Conservation (phyloP, 2,113 vertebrate genomes). For the Scartelaos histophorus region DNA sequence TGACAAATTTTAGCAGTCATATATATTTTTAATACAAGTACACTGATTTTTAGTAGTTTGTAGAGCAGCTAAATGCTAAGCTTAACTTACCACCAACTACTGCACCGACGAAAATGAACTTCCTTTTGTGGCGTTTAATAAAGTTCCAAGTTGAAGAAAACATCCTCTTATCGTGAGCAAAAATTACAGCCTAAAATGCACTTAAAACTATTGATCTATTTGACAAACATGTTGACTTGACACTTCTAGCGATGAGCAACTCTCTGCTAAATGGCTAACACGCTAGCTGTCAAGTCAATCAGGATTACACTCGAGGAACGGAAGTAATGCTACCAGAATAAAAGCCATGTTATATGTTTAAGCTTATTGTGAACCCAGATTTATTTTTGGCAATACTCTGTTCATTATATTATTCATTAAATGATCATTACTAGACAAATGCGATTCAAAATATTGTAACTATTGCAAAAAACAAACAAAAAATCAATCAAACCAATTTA, state of each 20-base stretch:
- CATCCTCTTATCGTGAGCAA: slow-evolving; percentile 69
- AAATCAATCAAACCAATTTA: not conserved
- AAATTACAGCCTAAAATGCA: not conserved
- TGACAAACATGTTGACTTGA: slow-evolving; percentile 30
- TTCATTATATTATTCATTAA: not conserved
- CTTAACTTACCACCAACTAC: slow-evolving; percentile 83
- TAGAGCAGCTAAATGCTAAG: slow-evolving; percentile 26
- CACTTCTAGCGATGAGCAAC: slow-evolving; percentile 13
- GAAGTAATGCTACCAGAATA: slow-evolving; percentile 4
- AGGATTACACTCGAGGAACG: fast-evolving
- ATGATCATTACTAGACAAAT: not conserved
- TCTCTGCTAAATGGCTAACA: slow-evolving; percentile 7
- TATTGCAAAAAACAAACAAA: not conserved
- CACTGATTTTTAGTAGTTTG: not conserved
- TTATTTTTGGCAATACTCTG: not conserved
- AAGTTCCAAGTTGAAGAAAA: slow-evolving; percentile 88
- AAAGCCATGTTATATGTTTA: slow-evolving; percentile 6
- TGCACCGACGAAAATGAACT: slow-evolving; percentile 87
- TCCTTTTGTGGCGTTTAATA: slow-evolving; percentile 91
- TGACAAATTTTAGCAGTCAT: too few species aligned
- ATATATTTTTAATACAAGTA: not conserved
- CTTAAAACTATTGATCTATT: not conserved
- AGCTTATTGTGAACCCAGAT: not conserved
- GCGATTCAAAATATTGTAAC: not conserved
- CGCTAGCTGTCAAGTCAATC: slow-evolving; percentile 29